Evolutionary conservation across 2,888 invertebrate genomes (phyloP), one percentile per base, ranked within the genome.

Genomic region (Auanema freiburgensis): DNA sequence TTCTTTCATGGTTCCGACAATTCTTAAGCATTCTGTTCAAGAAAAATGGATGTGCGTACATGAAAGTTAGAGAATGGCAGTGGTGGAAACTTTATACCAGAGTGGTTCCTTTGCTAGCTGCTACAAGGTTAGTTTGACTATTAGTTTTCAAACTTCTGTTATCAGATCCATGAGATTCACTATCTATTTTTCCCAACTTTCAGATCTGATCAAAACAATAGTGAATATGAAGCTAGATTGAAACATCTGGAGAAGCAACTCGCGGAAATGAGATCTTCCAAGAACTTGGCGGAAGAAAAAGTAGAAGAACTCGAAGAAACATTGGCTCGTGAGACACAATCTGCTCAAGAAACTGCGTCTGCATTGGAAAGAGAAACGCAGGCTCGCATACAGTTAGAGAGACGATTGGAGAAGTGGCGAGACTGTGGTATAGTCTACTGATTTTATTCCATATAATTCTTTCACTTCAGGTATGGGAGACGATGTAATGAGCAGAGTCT

Each of bases 51-150:
- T 40, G 23, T 0, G 49, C 63, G 40, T 74, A 66, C 66, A 76
- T 81, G 77, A 71, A 71, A 41, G 59, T 77, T 12, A 56, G 74
- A 18, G 71, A 67, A 44, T 96, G 96, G 96, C 91, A 92, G 11
- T 96, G 96, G 96, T 96, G 96, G 96, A 88, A 92, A 71, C 88
- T 96, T 71, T 89, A 94, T 85, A 91, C 93, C 65, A 90, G 92
- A 77, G 92, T 96, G 55, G 90, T 92, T 58, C 95, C 95, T 24
- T 87, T 96, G 72, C 88, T 96, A 18, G 57, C 71, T 4, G 71
- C 66, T 0, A 55, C 63, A 4, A 64, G 89, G 92, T 92, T 77
- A 87, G 88, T 84, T 41, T n/a, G 43, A 18, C 51, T 12, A 61
- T 16, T 33, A 14, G 21, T 62, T n/a, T 24, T 61, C 18, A 49